Base-by-base conservation (phyloP, 35 echinoderm and acorn worm genomes). In the Eucidaris tribuloides region DNA sequence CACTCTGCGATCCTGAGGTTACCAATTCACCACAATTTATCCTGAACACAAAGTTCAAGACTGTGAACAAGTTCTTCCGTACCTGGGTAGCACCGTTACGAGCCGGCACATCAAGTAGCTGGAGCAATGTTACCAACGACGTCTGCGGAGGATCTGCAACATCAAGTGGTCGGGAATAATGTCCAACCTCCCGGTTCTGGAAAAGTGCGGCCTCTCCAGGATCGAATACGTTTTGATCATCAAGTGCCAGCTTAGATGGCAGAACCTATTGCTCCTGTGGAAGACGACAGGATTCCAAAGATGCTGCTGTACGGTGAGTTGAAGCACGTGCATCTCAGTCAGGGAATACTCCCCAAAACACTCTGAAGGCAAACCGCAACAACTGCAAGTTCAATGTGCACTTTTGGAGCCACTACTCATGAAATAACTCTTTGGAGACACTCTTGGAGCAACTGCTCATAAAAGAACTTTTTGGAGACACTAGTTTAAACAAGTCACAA, bases 101-200 rank as follows among this genome's bases (percentile, higher is more conserved):
- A 42, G 45, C 25, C 78, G 78, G 15, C 78, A 81, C 78, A 30
- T 56, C 44, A 34, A n/a, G 19, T 17, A 15, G 19, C 20, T 50
- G 49, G 42, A 57, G 39, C 31, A 78, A 40, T 78, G 38, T 46
- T 40, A 78, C 5, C 72, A 78, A 30, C 3, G 72, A 43, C 44
- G 31, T 78, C 72, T 41, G 35, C 36, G 36, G 35, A 44, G 36
- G 5, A 78, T 78, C 40, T 78, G 72, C 71, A 77, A 77, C 71
- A 77, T 43, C 71, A 77, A 77, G 71, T 78, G 72, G 72, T 40
- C 38, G 43, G 72, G 20, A 1, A 78, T 19, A 46, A 40, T 78
- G 36, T 65, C 2, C 28, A 38, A 43, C 72, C 20, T n/a, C 31
- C 72, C 5, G 33, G 63, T 68, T 30, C 72, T 78, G 3, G 5